Evolutionary conservation across 1,140 invertebrate species (phyloP), one percentile per base, ranked within the genome.

Genomic region (Atta cephalotes): DNA sequence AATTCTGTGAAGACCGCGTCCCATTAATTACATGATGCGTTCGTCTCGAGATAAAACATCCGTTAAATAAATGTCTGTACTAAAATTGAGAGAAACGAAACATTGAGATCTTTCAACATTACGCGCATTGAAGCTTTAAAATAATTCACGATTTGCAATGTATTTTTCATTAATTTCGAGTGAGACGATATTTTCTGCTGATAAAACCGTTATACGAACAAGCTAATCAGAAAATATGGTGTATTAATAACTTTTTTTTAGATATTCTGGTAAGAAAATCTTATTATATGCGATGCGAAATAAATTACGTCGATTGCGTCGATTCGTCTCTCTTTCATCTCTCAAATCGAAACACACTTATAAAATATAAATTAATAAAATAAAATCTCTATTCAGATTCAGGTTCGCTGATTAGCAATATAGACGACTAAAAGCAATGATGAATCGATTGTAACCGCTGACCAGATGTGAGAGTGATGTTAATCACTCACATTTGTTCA

Each of bases 201-300:
- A 76, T 74, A 84, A 74, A 49, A 74, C 80, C 70, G 70, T 81
- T 81, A 81, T 35, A 49, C 79, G 58, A 82, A 49, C 76, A 58
- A 35, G 31, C 51, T 31, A 56, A 80, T 70, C 49, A 81, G 49
- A 21, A 14, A 66, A 66, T 25, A 71, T 31, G 21, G 49, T 9
- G 28, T 18, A 21, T n/a, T 16, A 9, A 70, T 16, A 28, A 76
- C 63, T 84, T 14, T 51, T 84, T 74, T 74, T 84, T 63, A 84
- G 39, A 84, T 62, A 51, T 12, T 84, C n/a, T 14, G 39, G 21
- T n/a, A 60, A 28, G 65, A 81, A 21, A 21, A 25, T 5, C 51
- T 56, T 60, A 51, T 74, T 84, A 63, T 35, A 49, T n/a, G 39
- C 68, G 53, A 56, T 18, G 18, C 18, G 14, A 74, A 60, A 60